A percentile compares a stretch with the other conserved stretches of the same genome.
phyloP scores from a whole-genome alignment of 2,113 vertebrate genomes.

The Melozone crissalis region DNA sequence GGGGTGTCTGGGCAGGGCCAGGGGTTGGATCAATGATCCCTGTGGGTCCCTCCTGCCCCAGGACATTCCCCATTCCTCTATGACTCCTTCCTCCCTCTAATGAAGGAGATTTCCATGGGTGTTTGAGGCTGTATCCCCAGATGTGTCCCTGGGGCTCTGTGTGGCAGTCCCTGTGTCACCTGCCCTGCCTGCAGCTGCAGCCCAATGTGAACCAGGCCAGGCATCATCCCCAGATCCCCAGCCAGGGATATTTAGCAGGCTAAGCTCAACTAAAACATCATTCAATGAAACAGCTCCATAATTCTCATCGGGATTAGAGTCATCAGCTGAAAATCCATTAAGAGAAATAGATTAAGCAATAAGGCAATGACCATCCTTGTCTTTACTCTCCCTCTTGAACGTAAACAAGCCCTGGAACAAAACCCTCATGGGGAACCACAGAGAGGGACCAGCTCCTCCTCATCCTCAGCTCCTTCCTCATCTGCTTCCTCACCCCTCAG shows the following conservation, averaged over 20 bases:
- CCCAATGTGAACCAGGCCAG: neutral
- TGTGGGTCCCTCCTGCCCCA: neutral
- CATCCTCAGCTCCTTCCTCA: neutral
- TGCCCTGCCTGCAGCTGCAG: neutral
- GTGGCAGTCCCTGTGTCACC: neutral
- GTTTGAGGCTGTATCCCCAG: accelerated
- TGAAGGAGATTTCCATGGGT: accelerated
- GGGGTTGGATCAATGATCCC: neutral
- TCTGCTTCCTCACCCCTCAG: too few relatives aligned
- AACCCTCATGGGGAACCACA: accelerated
- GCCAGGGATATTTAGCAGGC: neutral
- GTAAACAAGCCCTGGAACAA: neutral
- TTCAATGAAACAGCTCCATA: constrained; percentile 34
- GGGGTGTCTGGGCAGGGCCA: neutral
- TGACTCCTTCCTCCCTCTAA: too few relatives aligned
- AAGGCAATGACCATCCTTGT: constrained; percentile 10
- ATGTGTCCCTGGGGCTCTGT: neutral
- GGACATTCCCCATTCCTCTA: accelerated
- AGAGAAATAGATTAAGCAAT: constrained; percentile 57
- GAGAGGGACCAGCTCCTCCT: neutral
- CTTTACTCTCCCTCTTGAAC: neutral
- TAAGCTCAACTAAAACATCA: constrained; percentile 37
- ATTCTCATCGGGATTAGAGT: constrained; percentile 63
- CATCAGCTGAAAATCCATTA: constrained; percentile 55
- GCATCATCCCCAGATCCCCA: neutral